A percentile compares a stretch with the other conserved stretches of the same genome.
Conservation (phyloP, 2,888 invertebrate species). For the Campoletis raptor region DNA sequence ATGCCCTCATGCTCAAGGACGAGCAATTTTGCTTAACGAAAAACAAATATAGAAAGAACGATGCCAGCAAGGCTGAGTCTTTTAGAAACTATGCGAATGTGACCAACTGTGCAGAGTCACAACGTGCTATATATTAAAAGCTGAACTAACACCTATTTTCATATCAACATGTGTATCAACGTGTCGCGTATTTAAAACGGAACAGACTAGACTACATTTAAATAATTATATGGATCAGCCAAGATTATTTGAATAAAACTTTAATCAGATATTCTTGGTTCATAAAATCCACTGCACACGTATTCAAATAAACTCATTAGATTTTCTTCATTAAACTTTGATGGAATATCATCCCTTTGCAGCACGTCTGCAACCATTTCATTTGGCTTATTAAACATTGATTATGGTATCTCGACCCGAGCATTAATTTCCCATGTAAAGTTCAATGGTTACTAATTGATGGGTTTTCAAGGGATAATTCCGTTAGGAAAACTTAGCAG, state of each 20-base stretch:
- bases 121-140: conserved; percentile 45
- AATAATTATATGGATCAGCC: background rate
- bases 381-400: background rate
- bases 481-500: background rate
- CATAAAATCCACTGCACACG: background rate
- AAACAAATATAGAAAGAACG: conserved; percentile 74
- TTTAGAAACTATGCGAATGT: conserved; percentile 28
- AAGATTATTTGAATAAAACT: background rate
- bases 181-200: background rate
- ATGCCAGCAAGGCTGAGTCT: conserved; percentile 18
- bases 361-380: background rate
- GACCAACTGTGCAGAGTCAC: conserved; percentile 10
- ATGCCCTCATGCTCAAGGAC: conserved; percentile 70
- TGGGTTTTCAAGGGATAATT: background rate
- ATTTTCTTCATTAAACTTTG: background rate
- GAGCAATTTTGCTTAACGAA: conserved; percentile 80
- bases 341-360: background rate
- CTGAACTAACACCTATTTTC: background rate
- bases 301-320: background rate
- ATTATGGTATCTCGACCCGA: background rate
- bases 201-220: background rate
- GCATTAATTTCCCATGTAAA: background rate
- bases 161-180: background rate
- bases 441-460: background rate
- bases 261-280: background rate